Evolutionary conservation across 2,888 invertebrate species (phyloP), one percentile per base, ranked within the genome.

Genomic region (Agrotis puta): DNA sequence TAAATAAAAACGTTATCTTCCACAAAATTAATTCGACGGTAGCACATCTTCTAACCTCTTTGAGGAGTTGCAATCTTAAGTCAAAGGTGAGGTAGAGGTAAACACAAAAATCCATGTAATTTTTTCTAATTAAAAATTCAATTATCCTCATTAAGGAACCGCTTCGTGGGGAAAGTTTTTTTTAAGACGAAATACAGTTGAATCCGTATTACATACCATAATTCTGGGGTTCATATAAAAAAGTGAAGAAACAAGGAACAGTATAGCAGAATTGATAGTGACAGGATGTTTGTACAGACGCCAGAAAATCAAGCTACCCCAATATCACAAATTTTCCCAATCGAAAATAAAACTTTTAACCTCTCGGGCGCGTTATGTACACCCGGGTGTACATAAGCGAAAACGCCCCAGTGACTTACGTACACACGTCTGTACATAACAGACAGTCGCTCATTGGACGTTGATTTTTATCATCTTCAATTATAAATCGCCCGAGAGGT

Each of bases 51-150:
- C n/a, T 24, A 45, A 56, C n/a, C 24, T 64, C 72, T 75, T 73
- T 65, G 73, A 62, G 14, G 74, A 65, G 33, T 53, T 58, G 62
- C 48, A 77, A 73, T 75, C 68, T 79, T 27, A 65, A 62, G 61
- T 59, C 62, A 71, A 73, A 71, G 64, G 58, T 75, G 51, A 61
- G 54, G 53, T 53, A 71, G 53, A 61, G 61, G 56, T 27, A 9
- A 20, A 45, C 27, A 63, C 11, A 58, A 70, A 63, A 78, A 59
- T 62, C 66, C 63, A 71, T 70, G 70, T 71, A 81, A 81, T 78
- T 78, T 84, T 85, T 77, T 51, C 51, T 75, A 68, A 78, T 83
- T 83, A 78, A 80, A 79, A 81, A 81, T 77, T 73, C 74, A 74
- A 78, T 83, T 81, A 78, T 66, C 64, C 73, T 84, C 76, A 83